Evolutionary conservation across 2,113 vertebrate species (phyloP), one percentile per base, ranked within the genome.

Genomic region (Nothoprocta perdicaria): DNA sequence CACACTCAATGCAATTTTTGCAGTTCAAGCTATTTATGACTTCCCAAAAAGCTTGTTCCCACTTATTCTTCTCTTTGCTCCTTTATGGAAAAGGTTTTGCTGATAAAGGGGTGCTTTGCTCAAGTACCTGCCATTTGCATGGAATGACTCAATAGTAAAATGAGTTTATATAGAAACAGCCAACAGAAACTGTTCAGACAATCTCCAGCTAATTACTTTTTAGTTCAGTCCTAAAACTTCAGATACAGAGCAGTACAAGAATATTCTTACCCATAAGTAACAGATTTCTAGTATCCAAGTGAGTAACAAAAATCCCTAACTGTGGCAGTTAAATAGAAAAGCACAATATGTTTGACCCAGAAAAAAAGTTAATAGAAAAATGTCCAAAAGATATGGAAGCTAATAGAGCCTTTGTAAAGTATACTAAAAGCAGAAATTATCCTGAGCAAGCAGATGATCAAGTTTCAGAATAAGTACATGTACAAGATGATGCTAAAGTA

Each of bases 91-190:
- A 76, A 89, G 27, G 31, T 77, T 80, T 92, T 82, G 65, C 18
- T 94, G 88, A 93, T 73, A 84, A 84, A 90, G 88, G 75, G 12
- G 48, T 60, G 40, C 31, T 22, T 45, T 91, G 73, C 38, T 84
- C 82, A 78, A 84, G 81, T 79, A 91, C 92, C 40, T 87, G 24
- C 24, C 29, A 60, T 80, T 82, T 82, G 71, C 46, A 38, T 27
- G 29, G 27, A 90, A 77, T 57, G 79, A 48, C 38, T 61, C 78
- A 84, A 76, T 6, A 73, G 15, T 80, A 78, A 86, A 90, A 86
- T 17, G 4, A 84, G 77, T 87, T 69, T 61, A 67, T n/a, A 68
- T 5, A 93, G 63, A 77, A 95, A 80, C 3, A 86, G 79, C 31
- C 92, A 93, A 66, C 1, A 11, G 11, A 90, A 94, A 90, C 40